Base-by-base conservation (phyloP, 2,113 vertebrate genomes). In the Carollia perspicillata region DNA sequence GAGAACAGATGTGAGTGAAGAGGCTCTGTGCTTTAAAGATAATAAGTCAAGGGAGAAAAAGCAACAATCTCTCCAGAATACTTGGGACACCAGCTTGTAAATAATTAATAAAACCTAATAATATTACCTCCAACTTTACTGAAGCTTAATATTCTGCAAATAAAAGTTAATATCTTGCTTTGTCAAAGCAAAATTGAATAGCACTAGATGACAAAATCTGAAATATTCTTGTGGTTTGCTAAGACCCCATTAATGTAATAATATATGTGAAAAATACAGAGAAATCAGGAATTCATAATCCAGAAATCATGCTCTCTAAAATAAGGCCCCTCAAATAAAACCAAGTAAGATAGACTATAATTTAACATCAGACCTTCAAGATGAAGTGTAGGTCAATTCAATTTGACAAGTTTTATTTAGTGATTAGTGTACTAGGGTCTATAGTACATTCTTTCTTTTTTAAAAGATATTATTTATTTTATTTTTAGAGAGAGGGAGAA, bases 121-220 rank as follows among this genome's bases (percentile, higher is more conserved):
- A 42, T 78, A 72, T 49, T 79, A 85, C 28, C 18, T 90, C 14
- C 60, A 83, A 53, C 68, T 89, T 90, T 51, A 91, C 17, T 58
- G 69, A 85, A 95, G n/a, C 22, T 89, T 93, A 78, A 55, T 94
- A 66, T 89, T 95, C 78, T 94, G 8, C 12, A 94, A 86, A 74
- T 74, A 88, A 75, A 92, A 78, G 84, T 87, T 94, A 94, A 60
- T 68, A 95, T 35, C 33, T 90, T 35, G 68, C 60, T 84, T 88
- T 85, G 30, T 72, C 58, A 72, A 81, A 84, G 30, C 35, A 68
- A 90, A 58, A 90, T 17, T 35, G n/a, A 37, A 37, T 71, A 58
- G 20, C 13, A 79, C 9, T 55, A n/a, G 49, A 33, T 84, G 63
- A 69, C 77, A 80, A 65, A 68, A 71, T 88, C 23, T 90, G 44